Evolutionary conservation across 2,797 vertebrate species (phyloP), one percentile per base, ranked within the genome.

Genomic region (Geotrypetes seraphini): DNA sequence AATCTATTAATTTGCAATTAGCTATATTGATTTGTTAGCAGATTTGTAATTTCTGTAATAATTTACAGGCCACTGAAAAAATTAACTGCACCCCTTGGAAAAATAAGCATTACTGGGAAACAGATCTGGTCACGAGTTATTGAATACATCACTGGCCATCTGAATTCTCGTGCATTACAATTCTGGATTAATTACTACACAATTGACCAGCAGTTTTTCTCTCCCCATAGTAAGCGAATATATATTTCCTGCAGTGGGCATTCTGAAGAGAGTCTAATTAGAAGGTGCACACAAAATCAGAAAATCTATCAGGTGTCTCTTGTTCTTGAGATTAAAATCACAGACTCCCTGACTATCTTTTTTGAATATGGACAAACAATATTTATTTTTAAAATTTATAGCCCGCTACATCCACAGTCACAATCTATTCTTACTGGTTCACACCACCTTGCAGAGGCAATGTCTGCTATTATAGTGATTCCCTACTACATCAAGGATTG

Each of bases 171-270:
- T 74, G 50, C 68, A 83, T 71, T 51, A 67, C n/a, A 72, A 80
- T 82, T 83, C 68, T 59, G 17, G 60, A 73, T 78, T 83, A 86
- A 86, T 84, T 83, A 83, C 60, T 79, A 69, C 49, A 79, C 63
- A 63, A 47, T 40, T 31, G 60, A 75, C 41, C 48, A 59, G 63
- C 59, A 65, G 68, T 71, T 60, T 66, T 64, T 61, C 57, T 71
- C 68, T 67, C 59, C n/a, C 25, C 42, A 41, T 33, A 26, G 13
- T 22, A 60, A 57, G 57, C 60, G 22, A 52, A 37, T 37, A n/a
- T 35, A 36, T 9, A 8, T 17, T 20, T 8, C 4, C 31, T 16
- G 55, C 16, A 11, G 16, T 13, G 33, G 48, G 45, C 38, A 27
- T 52, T 36, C 33, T 52, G 36, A 30, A 48, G 44, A 28, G 52